Evolutionary conservation across 2,888 invertebrate genomes (phyloP), one percentile per base, ranked within the genome.

Genomic region (Hoplodrina ambigua): DNA sequence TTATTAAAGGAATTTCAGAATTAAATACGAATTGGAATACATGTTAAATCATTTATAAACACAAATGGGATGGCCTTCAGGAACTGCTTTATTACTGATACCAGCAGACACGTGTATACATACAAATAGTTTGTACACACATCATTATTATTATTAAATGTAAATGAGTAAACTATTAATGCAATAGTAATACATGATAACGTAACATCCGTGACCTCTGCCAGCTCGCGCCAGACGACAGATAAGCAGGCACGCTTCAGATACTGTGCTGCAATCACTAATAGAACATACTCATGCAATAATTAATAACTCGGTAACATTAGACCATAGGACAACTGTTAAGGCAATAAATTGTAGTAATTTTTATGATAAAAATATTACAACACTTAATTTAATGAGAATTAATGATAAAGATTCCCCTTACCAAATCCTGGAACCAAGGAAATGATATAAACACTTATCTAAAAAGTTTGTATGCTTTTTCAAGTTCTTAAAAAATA

Each of bases 181-280:
- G 46, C 57, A 68, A 10, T 46, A 53, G 13, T 59, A 60, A 53
- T 37, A 73, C 41, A n/a, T 50, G 62, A 81, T 70, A 70, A 49
- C 44, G 49, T 30, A 7, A 33, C 30, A 17, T 4, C 19, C 44
- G 46, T 65, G 81, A 78, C 71, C 81, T 65, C 64, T 33, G 33
- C 4, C 4, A 60, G 64, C 78, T 58, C 78, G 77, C 64, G 81
- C 81, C 61, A 49, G 54, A 49, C 69, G 49, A 5, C 4, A 13
- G 77, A 81, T 78, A 77, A 77, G 55, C 37, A 7, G 65, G 72
- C 77, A 78, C 77, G 62, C 77, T 77, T 71, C 78, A 30, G 13
- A 25, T 41, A 52, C 7, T 37, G 44, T 37, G 44, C 70, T 65
- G 69, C 60, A 61, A 61, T 61, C 1, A 7, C 49, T 62, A 41